A percentile compares a stretch with the other conserved stretches of the same genome.
Evolutionary conservation across 2,888 invertebrate species (phyloP).

Genomic region (Arctia plantaginis): DNA sequence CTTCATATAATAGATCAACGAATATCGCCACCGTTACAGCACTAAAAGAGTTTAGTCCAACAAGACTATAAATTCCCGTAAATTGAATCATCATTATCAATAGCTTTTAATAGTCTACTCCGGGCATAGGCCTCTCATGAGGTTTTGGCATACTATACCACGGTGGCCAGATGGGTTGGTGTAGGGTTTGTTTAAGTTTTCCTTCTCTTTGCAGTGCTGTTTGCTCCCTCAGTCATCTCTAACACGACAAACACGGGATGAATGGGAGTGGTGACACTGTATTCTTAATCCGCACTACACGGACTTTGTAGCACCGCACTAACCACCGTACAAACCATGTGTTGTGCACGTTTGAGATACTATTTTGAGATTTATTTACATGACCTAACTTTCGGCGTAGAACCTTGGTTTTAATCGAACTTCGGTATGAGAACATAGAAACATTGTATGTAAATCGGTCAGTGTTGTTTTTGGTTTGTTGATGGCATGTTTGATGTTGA

Average conservation of each 20-base stretch:
- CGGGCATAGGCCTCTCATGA: too few relatives aligned
- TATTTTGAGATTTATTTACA: conserved; percentile 26
- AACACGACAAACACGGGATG: too few relatives aligned
- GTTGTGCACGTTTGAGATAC: conserved; percentile 26
- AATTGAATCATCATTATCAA: background rate
- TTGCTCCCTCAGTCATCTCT: too few relatives aligned
- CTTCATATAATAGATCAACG: background rate
- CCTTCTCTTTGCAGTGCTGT: too few relatives aligned
- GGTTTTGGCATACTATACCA: too few relatives aligned
- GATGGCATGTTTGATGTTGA: conserved; percentile 1
- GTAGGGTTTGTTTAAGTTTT: too few relatives aligned
- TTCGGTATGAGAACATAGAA: conserved; percentile 33
- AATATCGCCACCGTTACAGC: background rate
- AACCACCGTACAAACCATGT: conserved; percentile 18
- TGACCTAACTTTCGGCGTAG: conserved; percentile 45
- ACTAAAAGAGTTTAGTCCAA: background rate
- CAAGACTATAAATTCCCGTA: background rate
- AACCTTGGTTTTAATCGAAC: conserved; percentile 45
- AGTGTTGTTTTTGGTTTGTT: conserved; percentile 26
- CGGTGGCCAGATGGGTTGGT: too few relatives aligned
- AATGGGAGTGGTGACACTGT: too few relatives aligned
- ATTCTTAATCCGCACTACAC: too few relatives aligned
- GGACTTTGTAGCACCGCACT: background rate
- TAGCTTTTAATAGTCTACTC: too few relatives aligned
- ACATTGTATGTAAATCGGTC: conserved; percentile 46